Conservation (phyloP, 1,140 invertebrate genomes). For the Thereuonema tuberculata region DNA sequence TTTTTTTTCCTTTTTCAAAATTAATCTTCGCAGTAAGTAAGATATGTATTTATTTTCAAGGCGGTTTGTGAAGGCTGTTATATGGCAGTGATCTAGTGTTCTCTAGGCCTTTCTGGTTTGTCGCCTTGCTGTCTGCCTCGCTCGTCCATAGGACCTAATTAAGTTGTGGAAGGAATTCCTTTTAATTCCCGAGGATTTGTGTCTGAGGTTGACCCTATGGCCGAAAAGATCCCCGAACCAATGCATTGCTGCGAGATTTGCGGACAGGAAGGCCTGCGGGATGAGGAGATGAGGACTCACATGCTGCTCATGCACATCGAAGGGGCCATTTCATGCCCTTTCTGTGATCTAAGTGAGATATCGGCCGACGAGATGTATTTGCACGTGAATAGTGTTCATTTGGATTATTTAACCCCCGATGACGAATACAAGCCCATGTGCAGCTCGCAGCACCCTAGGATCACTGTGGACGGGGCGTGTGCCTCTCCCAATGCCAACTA, state of each 20-base stretch:
- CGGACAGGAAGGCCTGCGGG: slow-evolving; percentile 57
- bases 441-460: slow-evolving; percentile 12
- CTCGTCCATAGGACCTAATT: too few species aligned
- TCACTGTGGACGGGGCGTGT: slow-evolving; percentile 13
- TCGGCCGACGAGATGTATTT: slow-evolving; percentile 54
- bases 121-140: too few species aligned
- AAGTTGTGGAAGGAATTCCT: too few species aligned
- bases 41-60: too few species aligned
- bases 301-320: slow-evolving; percentile 59
- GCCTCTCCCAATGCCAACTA: slow-evolving; percentile 12
- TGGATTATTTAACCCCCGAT: slow-evolving; percentile 57
- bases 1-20: too few species aligned
- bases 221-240: slow-evolving; percentile 26
- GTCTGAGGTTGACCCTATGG: too few species aligned
- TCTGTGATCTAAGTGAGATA: slow-evolving; percentile 57
- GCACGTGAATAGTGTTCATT: slow-evolving; percentile 63
- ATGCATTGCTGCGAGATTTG: slow-evolving; percentile 63
- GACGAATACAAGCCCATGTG: slow-evolving; percentile 8
- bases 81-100: too few species aligned
- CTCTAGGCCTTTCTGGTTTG: too few species aligned
- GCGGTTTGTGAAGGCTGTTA: too few species aligned
- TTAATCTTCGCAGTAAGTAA: too few species aligned
- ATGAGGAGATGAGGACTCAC: slow-evolving; percentile 62
- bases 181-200: too few species aligned
- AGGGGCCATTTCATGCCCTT: slow-evolving; percentile 57